Evolutionary conservation across 2,113 vertebrate genomes (phyloP).

Genomic region (Morone chrysops): DNA sequence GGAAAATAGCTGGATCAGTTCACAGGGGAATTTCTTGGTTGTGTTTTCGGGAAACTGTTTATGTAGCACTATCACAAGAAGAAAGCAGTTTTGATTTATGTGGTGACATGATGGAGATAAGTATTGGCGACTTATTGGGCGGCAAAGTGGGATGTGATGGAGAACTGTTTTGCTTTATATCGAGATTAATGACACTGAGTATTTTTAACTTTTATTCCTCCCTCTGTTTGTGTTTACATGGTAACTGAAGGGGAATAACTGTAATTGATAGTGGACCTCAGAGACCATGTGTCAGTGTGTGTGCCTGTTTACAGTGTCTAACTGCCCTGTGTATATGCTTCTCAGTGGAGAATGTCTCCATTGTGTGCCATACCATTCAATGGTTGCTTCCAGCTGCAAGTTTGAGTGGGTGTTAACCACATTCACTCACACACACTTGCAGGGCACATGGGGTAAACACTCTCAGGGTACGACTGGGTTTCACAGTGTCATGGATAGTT

Average conservation of each 20-base stretch:
- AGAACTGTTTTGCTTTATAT: conserved; percentile 4
- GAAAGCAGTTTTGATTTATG: not conserved
- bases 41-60: conserved; percentile 18
- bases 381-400: not conserved
- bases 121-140: not conserved
- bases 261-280: conserved; percentile 45
- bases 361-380: conserved; percentile 9
- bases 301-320: not conserved
- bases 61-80: not conserved
- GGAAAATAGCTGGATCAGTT: conserved; percentile 18
- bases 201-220: conserved; percentile 52
- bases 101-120: not conserved
- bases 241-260: conserved; percentile 40
- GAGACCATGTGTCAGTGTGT: conserved; percentile 8
- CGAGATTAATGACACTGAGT: conserved; percentile 15
- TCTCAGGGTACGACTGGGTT: conserved; percentile 2
- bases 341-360: conserved; percentile 25
- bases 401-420: not conserved
- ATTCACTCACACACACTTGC: not conserved
- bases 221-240: conserved; percentile 63
- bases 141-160: conserved; percentile 1
- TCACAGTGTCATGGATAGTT: not conserved
- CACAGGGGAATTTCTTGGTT: conserved; percentile 15
- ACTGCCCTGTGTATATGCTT: not conserved
- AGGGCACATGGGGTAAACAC: conserved; percentile 9